phyloP scores from a whole-genome alignment of 2,797 vertebrate genomes.

The Tokudaia tokunoshimensis region DNA sequence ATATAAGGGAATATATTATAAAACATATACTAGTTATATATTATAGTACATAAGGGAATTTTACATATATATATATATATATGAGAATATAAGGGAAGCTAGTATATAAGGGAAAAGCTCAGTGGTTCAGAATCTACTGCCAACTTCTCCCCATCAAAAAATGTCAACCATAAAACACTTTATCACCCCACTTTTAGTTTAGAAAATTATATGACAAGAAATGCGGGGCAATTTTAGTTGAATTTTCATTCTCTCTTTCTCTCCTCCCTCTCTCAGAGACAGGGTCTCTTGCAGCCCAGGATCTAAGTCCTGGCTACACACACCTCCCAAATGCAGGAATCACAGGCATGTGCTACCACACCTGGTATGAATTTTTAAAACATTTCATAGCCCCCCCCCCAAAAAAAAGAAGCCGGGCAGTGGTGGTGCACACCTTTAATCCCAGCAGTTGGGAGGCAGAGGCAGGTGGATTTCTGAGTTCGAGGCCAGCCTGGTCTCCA shows the following conservation, averaged over 20 bases:
- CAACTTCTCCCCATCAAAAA: neutral
- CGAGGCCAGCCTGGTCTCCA: no score
- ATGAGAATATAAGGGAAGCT: neutral
- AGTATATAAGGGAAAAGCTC: neutral
- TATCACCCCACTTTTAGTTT: slow-evolving; percentile 27
- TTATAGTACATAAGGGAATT: no score
- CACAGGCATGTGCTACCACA: neutral
- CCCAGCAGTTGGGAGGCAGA: no score
- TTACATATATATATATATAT: no score
- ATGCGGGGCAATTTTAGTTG: neutral
- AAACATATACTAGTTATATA: no score
- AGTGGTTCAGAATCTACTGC: neutral
- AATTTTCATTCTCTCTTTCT: neutral
- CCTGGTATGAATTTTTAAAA: neutral
- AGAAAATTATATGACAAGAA: neutral
- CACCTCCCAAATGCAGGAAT: neutral
- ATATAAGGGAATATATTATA: no score
- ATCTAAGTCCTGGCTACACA: neutral
- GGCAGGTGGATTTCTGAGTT: no score
- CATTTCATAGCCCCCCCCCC: neutral
- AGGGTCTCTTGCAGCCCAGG: neutral
- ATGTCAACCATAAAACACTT: neutral
- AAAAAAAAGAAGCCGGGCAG: no score
- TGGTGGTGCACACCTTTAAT: no score
- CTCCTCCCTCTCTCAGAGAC: neutral